Conservation (phyloP, 2,797 vertebrate genomes). For the Tangara arthus region DNA sequence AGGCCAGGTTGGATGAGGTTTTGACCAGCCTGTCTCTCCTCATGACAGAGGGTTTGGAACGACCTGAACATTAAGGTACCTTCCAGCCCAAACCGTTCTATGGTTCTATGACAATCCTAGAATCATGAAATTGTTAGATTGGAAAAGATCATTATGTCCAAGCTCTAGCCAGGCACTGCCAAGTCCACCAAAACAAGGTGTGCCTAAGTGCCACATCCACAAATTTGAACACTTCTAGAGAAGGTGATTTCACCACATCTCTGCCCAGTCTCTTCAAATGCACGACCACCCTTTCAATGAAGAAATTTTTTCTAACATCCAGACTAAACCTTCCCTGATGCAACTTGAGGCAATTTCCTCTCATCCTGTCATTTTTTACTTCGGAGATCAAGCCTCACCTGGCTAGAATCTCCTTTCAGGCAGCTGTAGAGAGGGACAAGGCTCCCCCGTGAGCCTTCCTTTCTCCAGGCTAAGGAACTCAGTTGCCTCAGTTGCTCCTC, state of each 20-base stretch:
- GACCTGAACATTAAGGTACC: no score
- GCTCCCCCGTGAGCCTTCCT: background rate
- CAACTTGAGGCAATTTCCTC: background rate
- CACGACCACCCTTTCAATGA: background rate
- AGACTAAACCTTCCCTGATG: background rate
- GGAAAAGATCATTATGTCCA: background rate
- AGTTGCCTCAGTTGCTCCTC: background rate
- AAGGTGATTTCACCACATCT: background rate
- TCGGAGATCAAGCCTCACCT: fast-evolving
- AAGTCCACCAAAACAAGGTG: background rate
- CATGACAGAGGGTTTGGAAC: background rate
- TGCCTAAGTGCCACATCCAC: no score
- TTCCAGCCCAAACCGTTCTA: background rate
- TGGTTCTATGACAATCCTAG: background rate
- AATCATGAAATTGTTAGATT: background rate
- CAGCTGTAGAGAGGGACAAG: background rate
- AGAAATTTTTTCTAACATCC: background rate
- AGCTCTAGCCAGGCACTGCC: background rate
- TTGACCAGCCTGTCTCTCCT: background rate
- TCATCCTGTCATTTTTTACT: background rate
- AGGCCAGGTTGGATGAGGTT: background rate
- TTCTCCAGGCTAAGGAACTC: background rate
- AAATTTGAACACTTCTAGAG: background rate
- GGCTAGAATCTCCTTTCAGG: background rate
- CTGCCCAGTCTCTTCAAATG: background rate